Base-by-base conservation (phyloP, 1,140 invertebrate species). In the Drosophila asahinai region DNA sequence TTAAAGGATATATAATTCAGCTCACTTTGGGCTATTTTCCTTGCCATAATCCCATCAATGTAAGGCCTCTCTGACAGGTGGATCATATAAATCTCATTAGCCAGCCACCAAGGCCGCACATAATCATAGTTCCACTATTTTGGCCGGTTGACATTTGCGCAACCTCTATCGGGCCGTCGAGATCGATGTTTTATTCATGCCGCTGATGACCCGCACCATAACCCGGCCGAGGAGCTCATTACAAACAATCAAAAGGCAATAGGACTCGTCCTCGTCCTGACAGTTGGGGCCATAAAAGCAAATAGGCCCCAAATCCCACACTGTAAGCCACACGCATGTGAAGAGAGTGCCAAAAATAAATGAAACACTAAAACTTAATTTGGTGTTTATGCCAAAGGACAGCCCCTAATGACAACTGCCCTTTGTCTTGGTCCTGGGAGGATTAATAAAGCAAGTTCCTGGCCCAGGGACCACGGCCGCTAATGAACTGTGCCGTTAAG, bases 331-430 rank as follows among this genome's bases (percentile, higher is more conserved):
- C 48, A 52, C 38, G 42, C 30, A 64, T 61, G 55, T 66, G 54
- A 49, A 75, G 43, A 61, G 58, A 80, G 62, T 66, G 72, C 71
- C 59, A 81, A 61, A 81, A 84, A 66, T 73, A 83, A 87, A 77
- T 86, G 76, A 73, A 86, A 75, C 75, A 86, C 74, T 89, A 91
- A 89, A 89, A 90, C 86, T 89, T 90, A 89, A 89, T 89, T 91
- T 90, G 81, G 64, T 89, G 86, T 89, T 89, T 89, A 89, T 82
- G 86, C 76, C 70, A 27, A 17, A 75, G 73, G 63, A 65, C 55
- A 49, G 19, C 3, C 63, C 81, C 86, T 90, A 90, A 89, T 89
- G 84, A 89, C 77, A 90, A 84, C 81, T 79, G 81, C 51, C 65
- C 70, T 71, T 68, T 71, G 74, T 77, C 52, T 67, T 73, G 48